These are phyloP conservation scores for Drosophila lini DNA, from an alignment of 1,140 invertebrate species.

Conservation along the genomic window DNA sequence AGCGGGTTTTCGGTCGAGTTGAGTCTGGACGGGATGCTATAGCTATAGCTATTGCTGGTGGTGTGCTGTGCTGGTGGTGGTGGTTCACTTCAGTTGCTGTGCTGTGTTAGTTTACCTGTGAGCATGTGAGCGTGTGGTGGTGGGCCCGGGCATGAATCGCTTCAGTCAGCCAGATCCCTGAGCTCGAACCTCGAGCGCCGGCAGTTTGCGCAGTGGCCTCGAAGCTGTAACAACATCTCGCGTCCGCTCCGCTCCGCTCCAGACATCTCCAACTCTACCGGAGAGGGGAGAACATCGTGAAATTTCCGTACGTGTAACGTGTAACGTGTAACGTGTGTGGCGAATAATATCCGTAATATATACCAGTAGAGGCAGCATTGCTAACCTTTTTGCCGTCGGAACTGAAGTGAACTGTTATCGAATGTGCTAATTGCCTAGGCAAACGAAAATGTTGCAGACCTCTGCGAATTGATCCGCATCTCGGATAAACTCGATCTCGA, in stretches of 20 bases:
- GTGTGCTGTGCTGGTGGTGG: not conserved
- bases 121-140: constrained; percentile 16
- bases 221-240: constrained; percentile 79
- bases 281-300: constrained; percentile 22
- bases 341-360: constrained; percentile 2
- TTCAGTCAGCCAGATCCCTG: constrained; percentile 57
- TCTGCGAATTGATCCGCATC: constrained; percentile 43
- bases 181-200: constrained; percentile 58
- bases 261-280: not conserved
- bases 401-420: constrained; percentile 55
- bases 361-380: not conserved
- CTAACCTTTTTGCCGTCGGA: constrained; percentile 33
- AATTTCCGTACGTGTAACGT: constrained; percentile 17
- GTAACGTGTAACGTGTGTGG: constrained; percentile 16
- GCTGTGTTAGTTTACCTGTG: constrained; percentile 18
- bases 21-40: constrained; percentile 4
- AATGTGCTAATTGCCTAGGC: constrained; percentile 57
- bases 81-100: constrained; percentile 1
- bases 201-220: constrained; percentile 77
- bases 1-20: constrained; percentile 63
- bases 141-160: constrained; percentile 50
- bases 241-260: constrained; percentile 36
- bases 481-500: constrained; percentile 38
- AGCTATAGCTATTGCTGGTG: not conserved
- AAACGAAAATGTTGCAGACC: constrained; percentile 51